Base-by-base conservation (phyloP, 2,113 vertebrate genomes). In the Colossoma macropomum region DNA sequence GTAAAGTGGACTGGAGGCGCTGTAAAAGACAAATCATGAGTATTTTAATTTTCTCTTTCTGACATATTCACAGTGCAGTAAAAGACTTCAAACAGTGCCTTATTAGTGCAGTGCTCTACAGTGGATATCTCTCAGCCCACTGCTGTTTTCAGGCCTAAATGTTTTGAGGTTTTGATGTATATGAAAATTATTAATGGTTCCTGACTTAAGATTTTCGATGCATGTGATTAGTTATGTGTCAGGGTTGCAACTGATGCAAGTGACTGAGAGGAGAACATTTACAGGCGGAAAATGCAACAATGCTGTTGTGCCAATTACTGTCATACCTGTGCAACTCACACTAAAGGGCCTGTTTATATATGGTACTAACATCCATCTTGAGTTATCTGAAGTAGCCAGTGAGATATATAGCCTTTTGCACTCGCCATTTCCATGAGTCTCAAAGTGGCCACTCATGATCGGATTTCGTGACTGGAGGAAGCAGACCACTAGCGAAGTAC, bases 11-110 rank as follows among this genome's bases (percentile, higher is more conserved):
- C 54, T 56, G 54, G 4, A 13, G 12, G 59, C 23, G 19, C n/a
- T n/a, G 12, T 12, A 4, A 73, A 73, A 41, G 32, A 63, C 23
- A 78, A 69, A 77, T 77, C 27, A 65, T 27, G 34, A 52, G 38
- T 73, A 19, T 73, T 78, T 78, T 59, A 28, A 59, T 41, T 77
- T 75, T 59, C 45, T 50, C 7, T 38, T 77, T 65, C 65, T 71
- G 34, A 75, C 50, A 69, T 75, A 52, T 56, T 32, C 9, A 28
- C 59, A 10, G 25, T 27, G 52, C 73, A n/a, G 34, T 68, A 32
- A 77, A 69, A 45, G 21, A 45, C 25, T 45, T 45, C 34, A 45
- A 69, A 23, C 34, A 38, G 32, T 69, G 66, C 23, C 66, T 69
- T 71, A 45, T 11, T 45, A n/a, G 23, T 15, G 34, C 4, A 12